Conservation (phyloP, 2,797 vertebrate genomes). For the Ceryle rudis region DNA sequence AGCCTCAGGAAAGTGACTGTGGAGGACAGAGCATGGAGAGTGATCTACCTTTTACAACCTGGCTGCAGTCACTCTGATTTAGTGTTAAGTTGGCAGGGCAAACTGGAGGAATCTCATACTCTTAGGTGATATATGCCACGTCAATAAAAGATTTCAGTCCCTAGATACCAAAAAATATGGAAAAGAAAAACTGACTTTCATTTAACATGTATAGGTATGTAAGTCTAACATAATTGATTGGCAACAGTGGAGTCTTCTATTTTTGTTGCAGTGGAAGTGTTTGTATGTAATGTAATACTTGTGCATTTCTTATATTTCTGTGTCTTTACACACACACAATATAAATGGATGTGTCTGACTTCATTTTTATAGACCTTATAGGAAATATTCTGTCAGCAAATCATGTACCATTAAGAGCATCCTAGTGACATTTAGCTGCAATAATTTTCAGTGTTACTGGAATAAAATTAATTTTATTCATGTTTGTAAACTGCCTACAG, state of each 20-base stretch:
- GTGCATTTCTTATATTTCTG: neutral
- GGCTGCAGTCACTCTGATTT: neutral
- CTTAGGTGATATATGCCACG: neutral
- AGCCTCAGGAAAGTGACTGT: neutral
- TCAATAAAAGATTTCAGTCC: neutral
- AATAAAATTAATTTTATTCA: neutral
- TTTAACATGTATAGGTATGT: neutral
- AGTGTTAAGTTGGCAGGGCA: neutral
- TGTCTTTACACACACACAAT: neutral
- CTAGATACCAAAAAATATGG: neutral
- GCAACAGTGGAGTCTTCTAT: neutral
- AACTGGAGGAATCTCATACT: neutral
- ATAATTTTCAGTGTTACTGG: neutral
- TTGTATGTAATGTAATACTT: neutral
- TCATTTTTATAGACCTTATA: neutral
- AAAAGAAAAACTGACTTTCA: neutral
- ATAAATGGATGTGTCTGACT: neutral
- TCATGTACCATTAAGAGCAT: neutral
- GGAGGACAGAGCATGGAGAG: neutral
- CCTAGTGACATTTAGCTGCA: neutral
- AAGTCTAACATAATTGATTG: neutral
- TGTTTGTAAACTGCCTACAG: slow-evolving; percentile 10
- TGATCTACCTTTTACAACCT: neutral
- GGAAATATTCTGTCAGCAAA: neutral
- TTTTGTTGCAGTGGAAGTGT: neutral